These are phyloP conservation scores for Geophilus truncorum DNA, from an alignment of 2,888 invertebrate genomes.

Conservation along the genomic window DNA sequence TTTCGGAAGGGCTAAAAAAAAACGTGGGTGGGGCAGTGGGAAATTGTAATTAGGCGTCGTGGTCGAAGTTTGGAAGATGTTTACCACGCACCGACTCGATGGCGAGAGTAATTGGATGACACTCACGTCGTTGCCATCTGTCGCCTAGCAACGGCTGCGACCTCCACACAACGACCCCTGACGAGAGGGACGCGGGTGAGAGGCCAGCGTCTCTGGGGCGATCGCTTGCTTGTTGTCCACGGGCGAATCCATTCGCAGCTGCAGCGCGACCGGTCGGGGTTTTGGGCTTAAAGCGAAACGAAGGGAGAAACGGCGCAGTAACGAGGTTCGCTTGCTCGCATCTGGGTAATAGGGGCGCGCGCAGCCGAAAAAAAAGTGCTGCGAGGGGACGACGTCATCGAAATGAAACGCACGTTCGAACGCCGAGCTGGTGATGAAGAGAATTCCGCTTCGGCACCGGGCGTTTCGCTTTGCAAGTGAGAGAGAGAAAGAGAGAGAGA, in stretches of 20 bases:
- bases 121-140: conserved; percentile 25
- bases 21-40: too few relatives aligned
- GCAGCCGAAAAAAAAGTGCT: not conserved
- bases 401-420: not conserved
- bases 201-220: not conserved
- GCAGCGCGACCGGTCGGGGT: not conserved
- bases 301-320: not conserved
- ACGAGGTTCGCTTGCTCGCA: not conserved
- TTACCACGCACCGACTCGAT: conserved; percentile 21
- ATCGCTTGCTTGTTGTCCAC: not conserved
- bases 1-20: too few relatives aligned
- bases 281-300: not conserved
- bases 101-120: conserved; percentile 24
- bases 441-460: not conserved
- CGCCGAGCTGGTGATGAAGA: not conserved
- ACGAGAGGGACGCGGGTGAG: not conserved
- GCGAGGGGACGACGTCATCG: not conserved
- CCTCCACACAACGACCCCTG: conserved; percentile 18
- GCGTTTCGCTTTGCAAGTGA: too few relatives aligned
- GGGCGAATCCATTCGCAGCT: not conserved
- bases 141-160: conserved; percentile 18
- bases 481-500: too few relatives aligned
- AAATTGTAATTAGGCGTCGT: conserved; percentile 7
- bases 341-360: not conserved
- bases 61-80: conserved; percentile 7